These are phyloP conservation scores for Limnodromus scolopaceus DNA, from an alignment of 2,797 vertebrate species.

Conservation along the genomic window DNA sequence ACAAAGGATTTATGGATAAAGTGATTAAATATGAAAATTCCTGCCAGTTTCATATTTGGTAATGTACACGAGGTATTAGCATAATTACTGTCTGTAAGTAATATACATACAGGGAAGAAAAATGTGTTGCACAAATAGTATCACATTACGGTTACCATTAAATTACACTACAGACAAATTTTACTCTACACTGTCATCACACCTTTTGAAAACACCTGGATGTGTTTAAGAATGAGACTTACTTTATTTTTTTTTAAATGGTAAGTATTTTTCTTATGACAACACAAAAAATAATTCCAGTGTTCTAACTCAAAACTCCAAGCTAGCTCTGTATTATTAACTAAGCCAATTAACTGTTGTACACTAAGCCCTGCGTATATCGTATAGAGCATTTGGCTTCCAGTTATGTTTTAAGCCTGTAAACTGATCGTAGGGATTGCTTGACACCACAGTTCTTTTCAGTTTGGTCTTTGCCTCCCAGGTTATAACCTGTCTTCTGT, in stretches of 20 bases:
- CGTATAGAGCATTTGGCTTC: neutral
- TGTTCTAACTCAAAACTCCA: neutral
- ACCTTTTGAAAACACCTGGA: neutral
- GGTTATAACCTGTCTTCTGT: constrained; percentile 20
- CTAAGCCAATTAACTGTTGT: constrained; percentile 6
- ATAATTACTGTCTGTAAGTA: neutral
- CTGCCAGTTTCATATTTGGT: neutral
- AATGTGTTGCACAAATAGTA: neutral
- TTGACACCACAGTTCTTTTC: neutral
- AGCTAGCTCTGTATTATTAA: neutral
- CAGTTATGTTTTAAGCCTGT: neutral
- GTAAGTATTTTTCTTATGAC: neutral
- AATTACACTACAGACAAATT: neutral
- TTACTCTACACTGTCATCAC: neutral
- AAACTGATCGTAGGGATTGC: constrained; percentile 13
- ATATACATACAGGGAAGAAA: neutral
- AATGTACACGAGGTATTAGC: neutral
- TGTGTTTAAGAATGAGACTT: neutral
- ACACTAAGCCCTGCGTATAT: neutral
- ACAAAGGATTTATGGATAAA: neutral
- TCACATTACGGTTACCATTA: neutral
- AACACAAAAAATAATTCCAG: neutral
- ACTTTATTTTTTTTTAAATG: neutral
- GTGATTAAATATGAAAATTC: neutral
- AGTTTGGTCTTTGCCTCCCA: neutral